Evolutionary conservation across 2,888 invertebrate species (phyloP).

Genomic region (Limenitis arthemis): DNA sequence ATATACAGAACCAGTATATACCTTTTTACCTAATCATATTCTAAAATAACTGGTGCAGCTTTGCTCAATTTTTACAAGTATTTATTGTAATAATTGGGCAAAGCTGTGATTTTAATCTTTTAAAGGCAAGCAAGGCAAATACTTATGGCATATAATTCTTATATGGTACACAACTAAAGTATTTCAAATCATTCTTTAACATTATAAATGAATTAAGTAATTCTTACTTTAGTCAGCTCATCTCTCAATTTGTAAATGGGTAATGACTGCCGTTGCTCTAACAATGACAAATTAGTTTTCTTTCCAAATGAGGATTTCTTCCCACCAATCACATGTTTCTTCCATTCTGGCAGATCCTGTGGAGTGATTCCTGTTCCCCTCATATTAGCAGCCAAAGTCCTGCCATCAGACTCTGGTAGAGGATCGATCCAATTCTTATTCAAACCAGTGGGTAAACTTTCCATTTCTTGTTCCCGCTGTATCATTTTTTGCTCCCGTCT

Average conservation of each 20-base stretch:
- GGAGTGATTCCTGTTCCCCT: constrained; percentile 87
- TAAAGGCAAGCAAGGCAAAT: too few relatives aligned
- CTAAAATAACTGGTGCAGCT: too few relatives aligned
- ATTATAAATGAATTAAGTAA: neutral
- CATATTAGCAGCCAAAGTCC: constrained; percentile 82
- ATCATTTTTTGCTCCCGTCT: constrained; percentile 96
- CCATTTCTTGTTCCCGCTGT: constrained; percentile 93
- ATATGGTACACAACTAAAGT: too few relatives aligned
- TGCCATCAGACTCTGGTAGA: constrained; percentile 85
- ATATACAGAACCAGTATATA: too few relatives aligned
- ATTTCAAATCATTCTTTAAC: neutral
- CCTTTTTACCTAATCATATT: too few relatives aligned
- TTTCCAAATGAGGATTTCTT: constrained; percentile 98
- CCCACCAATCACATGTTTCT: constrained; percentile 97
- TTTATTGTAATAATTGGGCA: too few relatives aligned
- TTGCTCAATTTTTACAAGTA: too few relatives aligned
- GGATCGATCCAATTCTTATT: constrained; percentile 98
- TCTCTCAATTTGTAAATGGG: constrained; percentile 97
- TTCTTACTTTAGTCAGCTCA: constrained; percentile 86
- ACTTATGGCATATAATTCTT: too few relatives aligned
- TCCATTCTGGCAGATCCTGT: constrained; percentile 98
- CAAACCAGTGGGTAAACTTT: constrained; percentile 82
- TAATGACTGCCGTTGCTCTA: constrained; percentile 95
- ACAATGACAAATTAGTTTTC: constrained; percentile 93
- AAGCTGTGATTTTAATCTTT: neutral